Conservation (phyloP, 1,140 invertebrate species). For the Tenebrio molitor region DNA sequence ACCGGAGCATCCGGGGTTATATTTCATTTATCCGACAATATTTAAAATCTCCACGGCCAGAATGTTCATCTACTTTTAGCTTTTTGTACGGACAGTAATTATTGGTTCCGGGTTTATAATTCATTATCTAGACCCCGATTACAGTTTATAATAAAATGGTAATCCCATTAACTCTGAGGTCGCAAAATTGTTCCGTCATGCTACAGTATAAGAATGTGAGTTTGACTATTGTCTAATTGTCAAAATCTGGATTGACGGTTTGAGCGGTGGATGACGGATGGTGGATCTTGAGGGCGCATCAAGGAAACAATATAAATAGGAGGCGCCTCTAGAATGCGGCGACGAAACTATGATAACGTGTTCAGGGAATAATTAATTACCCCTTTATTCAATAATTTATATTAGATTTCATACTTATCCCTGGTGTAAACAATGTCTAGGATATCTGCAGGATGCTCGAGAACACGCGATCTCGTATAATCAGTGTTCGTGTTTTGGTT, state of each 20-base stretch:
- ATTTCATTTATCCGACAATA: conserved; percentile 20
- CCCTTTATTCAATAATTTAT: conserved; percentile 32
- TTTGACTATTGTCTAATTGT: no score
- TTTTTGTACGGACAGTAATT: neutral
- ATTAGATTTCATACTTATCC: conserved; percentile 19
- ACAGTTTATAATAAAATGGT: conserved; percentile 23
- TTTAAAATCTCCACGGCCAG: neutral
- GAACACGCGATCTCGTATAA: conserved; percentile 2
- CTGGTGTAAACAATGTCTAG: conserved; percentile 28
- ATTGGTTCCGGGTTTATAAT: neutral
- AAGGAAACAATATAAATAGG: conserved; percentile 33
- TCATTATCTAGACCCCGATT: conserved; percentile 23
- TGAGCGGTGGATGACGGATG: conserved; percentile 9
- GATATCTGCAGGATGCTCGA: conserved; percentile 2
- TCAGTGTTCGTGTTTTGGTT: conserved; percentile 14
- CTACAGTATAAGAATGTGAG: no score
- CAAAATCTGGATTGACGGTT: no score
- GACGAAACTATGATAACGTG: conserved; percentile 18
- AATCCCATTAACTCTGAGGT: neutral
- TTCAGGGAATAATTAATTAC: conserved; percentile 33
- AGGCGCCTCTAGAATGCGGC: conserved; percentile 8
- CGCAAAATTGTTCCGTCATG: neutral
- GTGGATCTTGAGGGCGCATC: conserved; percentile 11
- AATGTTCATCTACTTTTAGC: conserved; percentile 7
- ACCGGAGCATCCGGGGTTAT: conserved; percentile 6